Base-by-base conservation (phyloP, 53 echinoderm and acorn worm genomes). In the Hippasteria phrygiana region DNA sequence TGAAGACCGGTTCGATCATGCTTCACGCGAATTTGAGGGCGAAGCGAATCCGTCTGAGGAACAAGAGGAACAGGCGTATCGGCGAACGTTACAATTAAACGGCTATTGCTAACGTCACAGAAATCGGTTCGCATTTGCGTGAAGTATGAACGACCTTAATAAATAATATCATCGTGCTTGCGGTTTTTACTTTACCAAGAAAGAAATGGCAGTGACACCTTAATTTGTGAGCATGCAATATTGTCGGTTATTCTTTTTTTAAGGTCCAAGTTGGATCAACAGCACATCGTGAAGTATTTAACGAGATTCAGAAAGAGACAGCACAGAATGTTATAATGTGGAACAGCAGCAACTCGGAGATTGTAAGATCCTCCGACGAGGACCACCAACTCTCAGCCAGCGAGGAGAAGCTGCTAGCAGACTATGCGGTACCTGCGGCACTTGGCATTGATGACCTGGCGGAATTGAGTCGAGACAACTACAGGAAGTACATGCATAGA, bases 401-500 rank as follows among this genome's bases (percentile, higher is more conserved):
- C 28, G 41, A 81, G 22, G 53, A 45, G 46, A 78, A 80, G 29
- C 73, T 93, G 69, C 65, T 93, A 27, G 70, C 71, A 13, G 53
- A 76, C 28, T 93, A 93, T 83, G 88, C 75, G 55, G 73, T 82
- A 31, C 93, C 93, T 5, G 80, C 55, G 16, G 67, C 70, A 11
- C 71, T 85, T 13, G 76, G 77, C 17, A 88, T 88, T 39, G 88
- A 83, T 29, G 77, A 91, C 26, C 69, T 88, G 48, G 83, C 93
- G 24, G 80, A 87, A 32, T 63, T 75, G 51, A 48, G 51, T 7
- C 50, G 66, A 38, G 65, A 90, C 29, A 96, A 94, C 65, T 92
- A 91, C 65, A 87, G 66, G 38, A 84, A 91, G 22, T 88, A 81
- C 75, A 93, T 94, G 89, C 96, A 94, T 56, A 85, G 63, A 34